Percentiles rank a stretch among this genome's conserved stretches.
Conservation (phyloP, 2,113 vertebrate species). For the Chionomys nivalis region DNA sequence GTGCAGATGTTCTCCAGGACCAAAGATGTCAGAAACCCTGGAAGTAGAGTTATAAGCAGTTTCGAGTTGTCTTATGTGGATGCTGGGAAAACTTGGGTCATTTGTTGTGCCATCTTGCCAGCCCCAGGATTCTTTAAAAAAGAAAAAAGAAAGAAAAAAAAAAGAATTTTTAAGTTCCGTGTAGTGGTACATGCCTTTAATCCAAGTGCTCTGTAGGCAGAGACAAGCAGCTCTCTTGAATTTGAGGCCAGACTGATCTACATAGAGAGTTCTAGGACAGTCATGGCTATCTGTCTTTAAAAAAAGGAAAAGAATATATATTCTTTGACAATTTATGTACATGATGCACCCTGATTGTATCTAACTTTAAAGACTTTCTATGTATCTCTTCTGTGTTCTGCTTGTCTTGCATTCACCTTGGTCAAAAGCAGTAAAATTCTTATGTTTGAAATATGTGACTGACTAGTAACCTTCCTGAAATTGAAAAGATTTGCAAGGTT, state of each 20-base stretch:
- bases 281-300: not conserved
- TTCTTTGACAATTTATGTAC: not conserved
- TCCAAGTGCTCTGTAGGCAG: not conserved
- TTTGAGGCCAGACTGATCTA: not conserved
- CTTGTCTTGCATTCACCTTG: not conserved
- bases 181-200: not conserved
- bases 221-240: not conserved
- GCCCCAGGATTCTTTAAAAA: not conserved
- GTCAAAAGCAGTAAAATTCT: not conserved
- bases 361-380: not conserved
- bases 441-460: not conserved
- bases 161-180: not conserved
- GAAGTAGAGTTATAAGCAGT: not conserved
- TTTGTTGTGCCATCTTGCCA: not conserved
- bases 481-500: not conserved
- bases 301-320: not conserved
- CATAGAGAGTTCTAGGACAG: not conserved
- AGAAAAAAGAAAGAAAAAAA: no score
- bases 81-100: not conserved
- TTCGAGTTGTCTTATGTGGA: not conserved
- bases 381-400: not conserved
- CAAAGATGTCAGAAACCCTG: not conserved
- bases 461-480: not conserved
- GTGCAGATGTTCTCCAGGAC: not conserved
- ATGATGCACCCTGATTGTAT: not conserved